Conservation (phyloP, 2,888 invertebrate species). For the Allacma fusca region DNA sequence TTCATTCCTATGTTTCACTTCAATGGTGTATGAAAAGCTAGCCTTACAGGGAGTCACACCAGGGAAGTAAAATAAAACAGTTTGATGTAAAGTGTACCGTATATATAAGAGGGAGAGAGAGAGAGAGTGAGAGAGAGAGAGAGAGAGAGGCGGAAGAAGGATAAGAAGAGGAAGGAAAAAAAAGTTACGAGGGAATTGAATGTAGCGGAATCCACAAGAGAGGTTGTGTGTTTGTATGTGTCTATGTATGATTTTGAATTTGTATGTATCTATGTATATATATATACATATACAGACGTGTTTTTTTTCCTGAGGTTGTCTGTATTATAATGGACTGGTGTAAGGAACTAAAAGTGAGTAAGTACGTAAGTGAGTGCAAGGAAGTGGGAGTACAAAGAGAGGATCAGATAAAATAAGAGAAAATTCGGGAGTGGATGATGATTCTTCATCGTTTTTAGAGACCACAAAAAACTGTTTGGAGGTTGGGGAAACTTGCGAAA, state of each 20-base stretch:
- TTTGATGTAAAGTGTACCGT: slow-evolving; percentile 7
- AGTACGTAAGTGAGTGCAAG: not conserved
- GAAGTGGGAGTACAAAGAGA: not conserved
- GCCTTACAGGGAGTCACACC: not conserved
- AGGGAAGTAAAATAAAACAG: slow-evolving; percentile 20
- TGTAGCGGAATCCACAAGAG: not conserved
- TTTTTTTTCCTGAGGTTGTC: too few species aligned
- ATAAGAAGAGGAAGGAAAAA: not conserved
- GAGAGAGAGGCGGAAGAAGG: not conserved
- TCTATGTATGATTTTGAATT: not conserved
- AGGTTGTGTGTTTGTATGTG: not conserved
- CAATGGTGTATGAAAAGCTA: slow-evolving; percentile 6
- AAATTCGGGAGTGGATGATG: slow-evolving; percentile 28
- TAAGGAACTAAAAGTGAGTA: not conserved
- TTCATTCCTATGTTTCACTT: slow-evolving; percentile 15
- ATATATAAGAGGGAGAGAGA: not conserved
- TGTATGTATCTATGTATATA: too few species aligned
- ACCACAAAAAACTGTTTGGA: slow-evolving; percentile 48
- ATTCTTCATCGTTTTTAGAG: slow-evolving; percentile 45
- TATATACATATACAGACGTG: too few species aligned
- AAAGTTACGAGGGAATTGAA: not conserved
- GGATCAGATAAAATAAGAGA: slow-evolving; percentile 2
- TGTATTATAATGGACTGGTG: not conserved
- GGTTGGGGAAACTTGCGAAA: slow-evolving; percentile 46
- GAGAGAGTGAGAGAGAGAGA: not conserved